phyloP scores from a whole-genome alignment of 2,888 invertebrate species.

The Leucophora obtusa region DNA sequence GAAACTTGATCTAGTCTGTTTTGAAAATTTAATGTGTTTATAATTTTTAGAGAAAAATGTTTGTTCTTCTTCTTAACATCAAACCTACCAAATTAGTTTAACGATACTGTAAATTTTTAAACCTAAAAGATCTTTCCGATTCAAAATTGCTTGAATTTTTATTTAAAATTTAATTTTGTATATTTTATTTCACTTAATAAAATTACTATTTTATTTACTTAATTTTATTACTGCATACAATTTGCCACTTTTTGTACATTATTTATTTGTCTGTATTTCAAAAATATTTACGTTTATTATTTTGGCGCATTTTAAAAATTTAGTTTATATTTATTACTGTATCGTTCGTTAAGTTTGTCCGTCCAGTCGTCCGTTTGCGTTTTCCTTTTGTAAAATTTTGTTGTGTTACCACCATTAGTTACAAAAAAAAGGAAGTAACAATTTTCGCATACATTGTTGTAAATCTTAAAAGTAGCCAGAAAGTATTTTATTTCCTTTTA shows the following conservation, averaged over 20 bases:
- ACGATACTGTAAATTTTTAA: too few species aligned
- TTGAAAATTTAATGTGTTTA: too few species aligned
- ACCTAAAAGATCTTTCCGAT: too few species aligned
- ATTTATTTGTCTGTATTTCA: neutral
- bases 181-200: too few species aligned
- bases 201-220: neutral
- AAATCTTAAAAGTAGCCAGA: neutral
- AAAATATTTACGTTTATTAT: neutral
- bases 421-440: neutral
- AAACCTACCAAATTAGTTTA: too few species aligned
- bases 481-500: neutral
- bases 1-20: too few species aligned
- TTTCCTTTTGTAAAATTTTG: neutral
- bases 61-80: too few species aligned
- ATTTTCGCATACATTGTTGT: neutral
- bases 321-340: neutral
- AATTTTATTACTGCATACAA: neutral
- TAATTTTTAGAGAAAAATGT: too few species aligned
- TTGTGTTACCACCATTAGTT: neutral
- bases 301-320: neutral
- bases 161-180: too few species aligned
- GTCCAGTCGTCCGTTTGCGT: too few species aligned
- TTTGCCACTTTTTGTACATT: neutral
- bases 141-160: too few species aligned
- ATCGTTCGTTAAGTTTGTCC: neutral